Evolutionary conservation across 2,888 invertebrate genomes (phyloP), one percentile per base, ranked within the genome.

Genomic region (Branchipolynoe longqiensis): DNA sequence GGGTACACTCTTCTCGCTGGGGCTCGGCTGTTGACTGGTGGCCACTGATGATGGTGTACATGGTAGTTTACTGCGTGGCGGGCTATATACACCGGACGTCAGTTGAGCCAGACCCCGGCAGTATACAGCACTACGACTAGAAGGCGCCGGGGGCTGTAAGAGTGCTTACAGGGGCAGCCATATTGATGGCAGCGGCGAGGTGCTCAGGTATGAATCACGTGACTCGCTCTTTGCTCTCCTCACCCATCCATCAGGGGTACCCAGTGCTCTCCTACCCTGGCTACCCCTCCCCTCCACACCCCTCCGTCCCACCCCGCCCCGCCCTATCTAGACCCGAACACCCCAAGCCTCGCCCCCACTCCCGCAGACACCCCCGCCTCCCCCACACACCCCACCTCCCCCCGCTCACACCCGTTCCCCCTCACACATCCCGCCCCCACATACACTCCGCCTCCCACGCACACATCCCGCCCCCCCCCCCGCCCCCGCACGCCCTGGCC

Each of bases 171-270:
- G n/a, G n/a, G n/a, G n/a, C n/a, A n/a, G n/a, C n/a, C n/a, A n/a
- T 69, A 69, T 69, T 69, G 69, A 36, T 69, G 62, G 2, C 33
- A 38, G 33, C 14, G 69, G 58, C 58, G 62, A 22, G 69, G 69
- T 38, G 38, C 38, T 33, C 36, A 22, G 18, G 69, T 18, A 69
- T 22, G 69, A 33, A 69, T 69, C 69, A 69, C 69, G 69, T 69
- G 69, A 69, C 69, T 36, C 69, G 69, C 69, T 69, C 69, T 36
- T 36, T 69, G 69, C 69, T 69, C 36, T n/a, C 69, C n/a, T n/a
- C 36, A 38, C n/a, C 25, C 69, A 69, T 69, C 36, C 69, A 38
- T 69, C 69, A 69, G 69, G 18, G 69, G n/a, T n/a, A n/a, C n/a
- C n/a, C n/a, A n/a, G n/a, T n/a, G n/a, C n/a, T 18, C 31, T 62